phyloP scores from a whole-genome alignment of 2,888 invertebrate species.

The Eurois occulta region DNA sequence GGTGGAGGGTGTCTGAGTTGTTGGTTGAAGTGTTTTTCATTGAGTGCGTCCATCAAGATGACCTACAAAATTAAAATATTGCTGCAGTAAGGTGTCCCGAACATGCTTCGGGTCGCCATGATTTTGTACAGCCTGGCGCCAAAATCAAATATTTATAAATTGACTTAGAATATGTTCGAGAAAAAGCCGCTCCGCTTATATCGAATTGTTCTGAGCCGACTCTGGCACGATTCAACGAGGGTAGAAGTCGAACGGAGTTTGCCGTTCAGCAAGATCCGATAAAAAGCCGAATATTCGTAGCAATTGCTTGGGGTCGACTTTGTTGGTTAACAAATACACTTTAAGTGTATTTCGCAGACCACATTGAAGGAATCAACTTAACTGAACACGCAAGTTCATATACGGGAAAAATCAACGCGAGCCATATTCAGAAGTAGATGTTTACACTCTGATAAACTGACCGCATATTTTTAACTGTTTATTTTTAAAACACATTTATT shows the following conservation, averaged over 20 bases:
- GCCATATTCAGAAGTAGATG: slow-evolving; percentile 28
- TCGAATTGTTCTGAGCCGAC: not conserved
- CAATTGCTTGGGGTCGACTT: not conserved
- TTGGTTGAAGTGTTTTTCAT: not conserved
- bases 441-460: slow-evolving; percentile 25
- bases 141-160: not conserved
- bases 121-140: not conserved
- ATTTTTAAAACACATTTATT: slow-evolving; percentile 32
- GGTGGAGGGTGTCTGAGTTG: not conserved
- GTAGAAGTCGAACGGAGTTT: not conserved
- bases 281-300: not conserved
- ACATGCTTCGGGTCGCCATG: not conserved
- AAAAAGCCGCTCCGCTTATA: not conserved
- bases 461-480: slow-evolving; percentile 39
- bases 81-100: not conserved
- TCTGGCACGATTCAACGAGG: not conserved
- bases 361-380: not conserved
- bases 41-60: not conserved
- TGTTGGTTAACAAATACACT: not conserved
- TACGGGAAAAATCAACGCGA: not conserved
- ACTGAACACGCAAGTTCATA: not conserved
- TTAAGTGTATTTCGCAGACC: not conserved
- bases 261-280: not conserved
- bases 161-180: not conserved
- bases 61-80: not conserved